Base-by-base conservation (phyloP, 2,888 invertebrate species). In the Yponomeuta evonymella region DNA sequence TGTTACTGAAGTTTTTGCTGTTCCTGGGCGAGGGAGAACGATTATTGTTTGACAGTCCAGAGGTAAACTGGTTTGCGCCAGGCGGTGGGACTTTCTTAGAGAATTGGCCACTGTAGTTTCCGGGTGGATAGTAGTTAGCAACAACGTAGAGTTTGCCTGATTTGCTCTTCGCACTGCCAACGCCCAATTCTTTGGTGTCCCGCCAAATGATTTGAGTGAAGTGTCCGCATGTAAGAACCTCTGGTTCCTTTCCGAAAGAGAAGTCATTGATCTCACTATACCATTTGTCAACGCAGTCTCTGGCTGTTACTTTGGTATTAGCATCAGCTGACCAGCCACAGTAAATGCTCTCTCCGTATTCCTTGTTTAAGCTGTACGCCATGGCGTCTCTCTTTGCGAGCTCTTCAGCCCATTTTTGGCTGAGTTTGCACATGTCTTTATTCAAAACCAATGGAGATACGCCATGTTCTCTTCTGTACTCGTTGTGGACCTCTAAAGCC, bases 121-220 rank as follows among this genome's bases (percentile, higher is more conserved):
- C 97, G 1, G 97, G 95, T 0, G 97, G 97, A 79, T 94, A 93
- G 79, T 97, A 97, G 83, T 97, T 96, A 70, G 95, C 96, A 0
- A 98, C 97, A 0, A 98, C 96, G 77, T 96, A 96, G 1, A 96
- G 94, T 82, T 96, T 96, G 0, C 96, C 97, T 70, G 95, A 94
- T 77, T 95, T 94, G 76, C 94, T 95, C 77, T 95, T 95, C 5
- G 96, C 96, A 79, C 94, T 94, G 0, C 95, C 97, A 2, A 97
- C 94, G 0, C 97, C 97, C 73, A 97, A 85, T 79, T 96, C 95
- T 75, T 88, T 94, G 4, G 95, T 95, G 51, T 92, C 94, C 81
- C 95, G 96, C 97, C 97, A 97, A n/a, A 97, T 93, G 0, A 97
- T 94, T 90, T 97, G 97, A 0, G 96, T 95, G 77, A 96, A 94